These are phyloP conservation scores for Clanis bilineata DNA, from an alignment of 2,888 invertebrate species.

Conservation along the genomic window DNA sequence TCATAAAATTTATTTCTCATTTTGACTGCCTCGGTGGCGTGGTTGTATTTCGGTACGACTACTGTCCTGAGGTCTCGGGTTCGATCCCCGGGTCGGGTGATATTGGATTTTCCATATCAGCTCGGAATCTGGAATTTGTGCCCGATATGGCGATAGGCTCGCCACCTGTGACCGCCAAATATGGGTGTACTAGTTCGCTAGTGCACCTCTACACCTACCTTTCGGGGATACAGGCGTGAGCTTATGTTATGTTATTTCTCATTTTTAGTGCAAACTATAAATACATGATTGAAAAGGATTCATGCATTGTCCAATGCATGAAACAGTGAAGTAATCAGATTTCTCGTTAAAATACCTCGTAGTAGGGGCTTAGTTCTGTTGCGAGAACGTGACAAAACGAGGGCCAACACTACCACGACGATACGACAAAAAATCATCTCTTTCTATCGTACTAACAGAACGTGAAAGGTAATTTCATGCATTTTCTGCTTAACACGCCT, in stretches of 20 bases:
- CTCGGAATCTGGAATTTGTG: too few species aligned
- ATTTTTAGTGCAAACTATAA: not conserved
- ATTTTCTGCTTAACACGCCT: constrained; percentile 74
- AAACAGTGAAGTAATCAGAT: constrained; percentile 4
- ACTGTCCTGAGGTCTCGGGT: too few species aligned
- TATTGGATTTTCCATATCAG: too few species aligned
- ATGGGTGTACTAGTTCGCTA: too few species aligned
- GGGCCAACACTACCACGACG: not conserved
- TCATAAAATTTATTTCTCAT: not conserved
- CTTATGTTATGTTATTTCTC: too few species aligned
- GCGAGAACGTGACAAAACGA: constrained; percentile 14
- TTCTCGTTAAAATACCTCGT: not conserved
- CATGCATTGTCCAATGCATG: not conserved
- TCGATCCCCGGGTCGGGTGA: too few species aligned
- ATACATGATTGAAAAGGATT: not conserved
- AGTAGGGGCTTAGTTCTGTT: constrained; percentile 5
- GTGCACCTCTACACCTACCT: too few species aligned
- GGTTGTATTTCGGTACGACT: too few species aligned
- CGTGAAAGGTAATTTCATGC: constrained; percentile 80
- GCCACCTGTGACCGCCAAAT: too few species aligned
- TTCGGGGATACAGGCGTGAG: too few species aligned
- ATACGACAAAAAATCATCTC: constrained; percentile 69
- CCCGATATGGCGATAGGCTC: too few species aligned
- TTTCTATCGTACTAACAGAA: constrained; percentile 67
- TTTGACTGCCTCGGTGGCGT: too few species aligned